phyloP scores from a whole-genome alignment of 2,888 invertebrate species.

The Lydus trimaculatus region DNA sequence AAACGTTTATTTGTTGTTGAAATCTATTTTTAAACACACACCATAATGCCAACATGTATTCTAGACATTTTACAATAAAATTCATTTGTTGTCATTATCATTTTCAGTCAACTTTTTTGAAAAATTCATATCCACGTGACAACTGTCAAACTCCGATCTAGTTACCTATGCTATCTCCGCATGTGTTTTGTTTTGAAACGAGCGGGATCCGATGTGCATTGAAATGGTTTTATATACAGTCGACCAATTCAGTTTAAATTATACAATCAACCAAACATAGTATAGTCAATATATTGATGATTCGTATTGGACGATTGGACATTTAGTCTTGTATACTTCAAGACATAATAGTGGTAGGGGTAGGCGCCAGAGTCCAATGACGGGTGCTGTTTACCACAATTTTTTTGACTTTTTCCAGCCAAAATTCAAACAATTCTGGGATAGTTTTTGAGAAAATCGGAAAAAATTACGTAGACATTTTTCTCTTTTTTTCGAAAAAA shows the following conservation, averaged over 20 bases:
- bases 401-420: constrained; percentile 25
- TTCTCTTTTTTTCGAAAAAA: too few species aligned
- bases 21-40: not conserved
- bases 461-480: too few species aligned
- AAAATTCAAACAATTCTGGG: constrained; percentile 16
- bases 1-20: not conserved
- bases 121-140: constrained; percentile 56
- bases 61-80: not conserved
- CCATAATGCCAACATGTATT: not conserved
- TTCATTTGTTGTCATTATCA: not conserved
- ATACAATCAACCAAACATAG: constrained; percentile 11
- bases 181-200: constrained; percentile 63
- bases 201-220: constrained; percentile 61
- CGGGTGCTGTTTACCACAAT: constrained; percentile 55
- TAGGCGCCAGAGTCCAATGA: constrained; percentile 56
- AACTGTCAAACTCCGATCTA: constrained; percentile 61
- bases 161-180: constrained; percentile 61
- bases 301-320: constrained; percentile 53
- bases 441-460: too few species aligned
- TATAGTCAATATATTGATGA: constrained; percentile 31
- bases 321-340: constrained; percentile 58
- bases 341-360: constrained; percentile 52
- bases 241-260: constrained; percentile 49
- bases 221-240: constrained; percentile 60
- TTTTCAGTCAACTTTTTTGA: constrained; percentile 48